Conservation (phyloP, 2,888 invertebrate species). For the Harpalus rufipes region DNA sequence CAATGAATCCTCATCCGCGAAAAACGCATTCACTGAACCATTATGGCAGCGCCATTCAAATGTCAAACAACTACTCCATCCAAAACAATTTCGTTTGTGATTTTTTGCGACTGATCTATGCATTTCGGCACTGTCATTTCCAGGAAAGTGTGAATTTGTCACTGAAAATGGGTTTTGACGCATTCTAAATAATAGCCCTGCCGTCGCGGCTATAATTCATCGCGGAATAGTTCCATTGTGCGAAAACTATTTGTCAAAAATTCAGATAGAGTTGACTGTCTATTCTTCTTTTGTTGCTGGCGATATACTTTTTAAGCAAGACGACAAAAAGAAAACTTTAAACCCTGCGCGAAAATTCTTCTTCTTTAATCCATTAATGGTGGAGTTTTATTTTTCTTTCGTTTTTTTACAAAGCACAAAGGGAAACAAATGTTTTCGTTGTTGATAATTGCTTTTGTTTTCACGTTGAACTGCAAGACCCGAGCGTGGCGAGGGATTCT, state of each 20-base stretch:
- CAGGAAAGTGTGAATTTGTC: conserved; percentile 65
- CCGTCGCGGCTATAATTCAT: conserved; percentile 58
- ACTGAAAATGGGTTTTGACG: conserved; percentile 63
- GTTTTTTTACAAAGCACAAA: conserved; percentile 63
- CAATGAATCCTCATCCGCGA: conserved; percentile 52
- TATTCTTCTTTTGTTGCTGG: conserved; percentile 47
- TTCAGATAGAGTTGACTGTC: conserved; percentile 55
- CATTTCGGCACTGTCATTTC: conserved; percentile 60
- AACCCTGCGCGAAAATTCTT: conserved; percentile 55
- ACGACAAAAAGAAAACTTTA: conserved; percentile 60
- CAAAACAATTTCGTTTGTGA: conserved; percentile 60
- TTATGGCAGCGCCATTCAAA: conserved; percentile 55
- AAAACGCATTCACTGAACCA: conserved; percentile 55
- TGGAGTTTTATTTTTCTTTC: conserved; percentile 55
- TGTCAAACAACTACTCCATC: conserved; percentile 63
- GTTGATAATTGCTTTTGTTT: conserved; percentile 67
- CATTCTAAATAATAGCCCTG: conserved; percentile 59
- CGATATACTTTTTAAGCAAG: conserved; percentile 54
- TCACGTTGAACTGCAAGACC: conserved; percentile 54
- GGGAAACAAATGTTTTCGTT: conserved; percentile 67
- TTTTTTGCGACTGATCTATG: conserved; percentile 55
- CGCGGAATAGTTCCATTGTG: conserved; percentile 61
- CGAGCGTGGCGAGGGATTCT: conserved; percentile 33
- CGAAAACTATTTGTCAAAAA: conserved; percentile 64
- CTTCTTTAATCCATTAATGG: conserved; percentile 67